These are phyloP conservation scores for Papilio machaon DNA, from an alignment of 1,140 invertebrate genomes.

Conservation along the genomic window DNA sequence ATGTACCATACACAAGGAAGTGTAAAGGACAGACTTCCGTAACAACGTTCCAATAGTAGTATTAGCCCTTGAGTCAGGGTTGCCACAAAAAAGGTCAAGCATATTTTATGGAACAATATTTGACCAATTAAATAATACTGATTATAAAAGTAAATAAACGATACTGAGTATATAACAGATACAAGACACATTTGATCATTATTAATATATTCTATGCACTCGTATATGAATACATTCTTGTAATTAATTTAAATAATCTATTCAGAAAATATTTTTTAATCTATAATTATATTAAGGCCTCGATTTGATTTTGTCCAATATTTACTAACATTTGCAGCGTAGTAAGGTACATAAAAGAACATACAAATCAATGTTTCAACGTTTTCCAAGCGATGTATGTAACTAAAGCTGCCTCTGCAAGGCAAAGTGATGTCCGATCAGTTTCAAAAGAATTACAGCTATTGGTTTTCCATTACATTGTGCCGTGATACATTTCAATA, in stretches of 20 bases:
- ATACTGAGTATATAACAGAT: not conserved
- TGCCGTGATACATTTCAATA: not conserved
- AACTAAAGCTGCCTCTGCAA: not conserved
- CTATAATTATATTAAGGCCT: too few relatives aligned
- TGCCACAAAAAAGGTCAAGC: not conserved
- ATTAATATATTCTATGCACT: not conserved
- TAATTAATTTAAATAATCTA: too few relatives aligned
- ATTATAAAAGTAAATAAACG: too few relatives aligned
- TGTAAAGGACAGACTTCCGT: constrained; percentile 10
- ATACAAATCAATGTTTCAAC: too few relatives aligned
- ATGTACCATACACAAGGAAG: not conserved
- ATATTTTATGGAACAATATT: not conserved
- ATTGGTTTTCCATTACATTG: not conserved
- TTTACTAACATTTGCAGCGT: too few relatives aligned
- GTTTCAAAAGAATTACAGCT: not conserved
- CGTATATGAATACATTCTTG: too few relatives aligned
- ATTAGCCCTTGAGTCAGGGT: not conserved
- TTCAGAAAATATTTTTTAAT: too few relatives aligned
- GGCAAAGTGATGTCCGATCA: not conserved
- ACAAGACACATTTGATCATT: not conserved
- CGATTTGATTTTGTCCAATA: too few relatives aligned
- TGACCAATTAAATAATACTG: not conserved
- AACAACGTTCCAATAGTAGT: not conserved
- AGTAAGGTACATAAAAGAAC: too few relatives aligned
- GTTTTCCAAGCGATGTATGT: not conserved